Percentiles rank a stretch among this genome's conserved stretches.
Evolutionary conservation across 2,888 invertebrate species (phyloP).

Genomic region (Clitarchus hookeri): DNA sequence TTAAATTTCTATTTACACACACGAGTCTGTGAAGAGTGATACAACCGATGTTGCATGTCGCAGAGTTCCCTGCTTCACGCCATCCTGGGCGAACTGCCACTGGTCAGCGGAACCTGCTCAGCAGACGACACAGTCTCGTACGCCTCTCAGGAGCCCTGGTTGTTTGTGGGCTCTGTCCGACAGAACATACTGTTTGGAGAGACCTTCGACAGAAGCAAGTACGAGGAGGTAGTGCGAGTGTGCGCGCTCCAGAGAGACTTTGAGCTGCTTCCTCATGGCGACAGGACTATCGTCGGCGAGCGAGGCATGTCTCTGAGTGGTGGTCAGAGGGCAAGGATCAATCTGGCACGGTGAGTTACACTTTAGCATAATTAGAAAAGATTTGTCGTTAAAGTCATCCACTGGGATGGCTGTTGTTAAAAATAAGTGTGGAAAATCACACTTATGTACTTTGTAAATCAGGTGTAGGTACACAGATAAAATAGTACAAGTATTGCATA

Average conservation of each 20-base stretch:
- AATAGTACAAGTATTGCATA: too few species aligned
- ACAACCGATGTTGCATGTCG: slow-evolving; percentile 51
- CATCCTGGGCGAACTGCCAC: slow-evolving; percentile 77
- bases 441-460: too few species aligned
- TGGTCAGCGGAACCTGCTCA: slow-evolving; percentile 62
- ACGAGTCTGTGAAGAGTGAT: too few species aligned
- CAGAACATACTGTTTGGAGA: slow-evolving; percentile 88
- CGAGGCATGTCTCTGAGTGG: slow-evolving; percentile 80
- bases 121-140: slow-evolving; percentile 72
- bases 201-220: slow-evolving; percentile 62
- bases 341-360: slow-evolving; percentile 63
- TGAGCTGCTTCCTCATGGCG: slow-evolving; percentile 73
- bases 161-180: slow-evolving; percentile 73
- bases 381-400: too few species aligned
- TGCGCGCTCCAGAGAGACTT: slow-evolving; percentile 73
- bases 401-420: too few species aligned
- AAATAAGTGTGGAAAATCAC: too few species aligned
- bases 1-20: too few species aligned
- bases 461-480: too few species aligned
- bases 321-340: slow-evolving; percentile 81
- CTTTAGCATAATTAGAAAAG: not conserved
- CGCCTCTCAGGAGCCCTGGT: slow-evolving; percentile 86
- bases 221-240: slow-evolving; percentile 60
- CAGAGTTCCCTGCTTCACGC: slow-evolving; percentile 71
- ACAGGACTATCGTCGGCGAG: slow-evolving; percentile 79